Conservation (phyloP, 92 coral and sea anemone species). For the Phenganax marumi region DNA sequence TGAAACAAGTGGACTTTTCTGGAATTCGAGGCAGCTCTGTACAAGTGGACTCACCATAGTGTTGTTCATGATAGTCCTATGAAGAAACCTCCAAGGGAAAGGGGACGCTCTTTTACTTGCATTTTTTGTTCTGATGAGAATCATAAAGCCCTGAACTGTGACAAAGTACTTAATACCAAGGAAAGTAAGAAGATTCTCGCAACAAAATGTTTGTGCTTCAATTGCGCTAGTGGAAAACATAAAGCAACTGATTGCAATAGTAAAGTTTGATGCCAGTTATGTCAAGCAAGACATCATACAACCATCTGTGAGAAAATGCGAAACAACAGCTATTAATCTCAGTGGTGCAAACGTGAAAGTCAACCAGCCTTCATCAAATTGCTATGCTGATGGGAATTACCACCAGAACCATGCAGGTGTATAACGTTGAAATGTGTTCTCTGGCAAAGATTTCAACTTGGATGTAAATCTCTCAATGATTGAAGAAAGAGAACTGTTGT, state of each 20-base stretch:
- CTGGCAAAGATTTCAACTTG: slow-evolving; percentile 23
- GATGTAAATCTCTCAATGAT: slow-evolving; percentile 55
- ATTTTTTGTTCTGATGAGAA: too few species aligned
- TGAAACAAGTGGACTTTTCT: slow-evolving; percentile 1
- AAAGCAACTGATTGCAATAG: background rate
- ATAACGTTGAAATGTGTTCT: slow-evolving; percentile 40
- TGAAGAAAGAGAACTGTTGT: slow-evolving; percentile 43
- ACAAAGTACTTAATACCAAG: background rate
- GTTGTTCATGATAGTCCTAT: background rate
- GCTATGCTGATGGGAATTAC: slow-evolving; percentile 67
- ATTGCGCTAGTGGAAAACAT: background rate
- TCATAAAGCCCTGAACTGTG: too few species aligned
- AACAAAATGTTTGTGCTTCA: background rate
- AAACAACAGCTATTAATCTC: slow-evolving; percentile 48
- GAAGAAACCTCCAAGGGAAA: too few species aligned
- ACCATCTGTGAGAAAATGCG: background rate
- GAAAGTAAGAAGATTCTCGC: background rate
- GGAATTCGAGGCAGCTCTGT: background rate
- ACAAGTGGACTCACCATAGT: background rate
- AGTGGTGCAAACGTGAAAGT: slow-evolving; percentile 55
- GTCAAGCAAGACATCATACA: slow-evolving; percentile 11
- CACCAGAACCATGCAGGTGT: slow-evolving; percentile 65
- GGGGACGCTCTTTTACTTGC: too few species aligned
- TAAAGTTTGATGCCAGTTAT: background rate
- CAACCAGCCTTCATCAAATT: slow-evolving; percentile 54